Base-by-base conservation (phyloP, 2,888 invertebrate species). In the Sinodicranocentrus sp. region DNA sequence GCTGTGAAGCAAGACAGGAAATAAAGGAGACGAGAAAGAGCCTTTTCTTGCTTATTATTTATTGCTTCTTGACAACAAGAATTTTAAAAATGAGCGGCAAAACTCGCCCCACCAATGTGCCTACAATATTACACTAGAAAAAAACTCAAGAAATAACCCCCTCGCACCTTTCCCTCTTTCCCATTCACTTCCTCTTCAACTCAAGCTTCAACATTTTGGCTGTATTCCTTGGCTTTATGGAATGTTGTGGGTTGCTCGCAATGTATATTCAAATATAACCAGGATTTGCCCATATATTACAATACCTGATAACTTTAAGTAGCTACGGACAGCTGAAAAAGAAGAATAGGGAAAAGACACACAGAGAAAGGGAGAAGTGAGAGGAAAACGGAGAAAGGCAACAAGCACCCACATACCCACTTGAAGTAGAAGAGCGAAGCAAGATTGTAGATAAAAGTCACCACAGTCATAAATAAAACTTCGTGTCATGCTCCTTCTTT, bases 371-470 rank as follows among this genome's bases (percentile, higher is more conserved):
- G 61, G 63, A 75, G 25, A 48, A 19, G n/a, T 70, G 63, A 63
- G 63, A 75, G 65, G 57, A 25, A 79, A 28, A 78, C 48, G 57
- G 44, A 43, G 52, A 72, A 72, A 54, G 71, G 70, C 63, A 76
- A 82, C 76, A 75, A 82, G 82, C 70, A 76, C 73, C 65, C 52
- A 67, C n/a, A n/a, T n/a, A n/a, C n/a, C n/a, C n/a, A n/a, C n/a
- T n/a, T n/a, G n/a, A n/a, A n/a, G n/a, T n/a, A n/a, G n/a, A n/a
- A n/a, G n/a, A n/a, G n/a, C n/a, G 73, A 77, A 72, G 71, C 71
- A 72, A 83, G 83, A 83, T 83, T 83, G 75, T 71, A 83, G 83
- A 83, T 83, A 83, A 83, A 83, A 83, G 83, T 83, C 83, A 77
- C 76, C 83, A 83, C 83, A 83, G 71, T 70, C 75, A 83, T 83